phyloP scores from a whole-genome alignment of 1,140 invertebrate genomes.

The Leptonema lineaticorne region DNA sequence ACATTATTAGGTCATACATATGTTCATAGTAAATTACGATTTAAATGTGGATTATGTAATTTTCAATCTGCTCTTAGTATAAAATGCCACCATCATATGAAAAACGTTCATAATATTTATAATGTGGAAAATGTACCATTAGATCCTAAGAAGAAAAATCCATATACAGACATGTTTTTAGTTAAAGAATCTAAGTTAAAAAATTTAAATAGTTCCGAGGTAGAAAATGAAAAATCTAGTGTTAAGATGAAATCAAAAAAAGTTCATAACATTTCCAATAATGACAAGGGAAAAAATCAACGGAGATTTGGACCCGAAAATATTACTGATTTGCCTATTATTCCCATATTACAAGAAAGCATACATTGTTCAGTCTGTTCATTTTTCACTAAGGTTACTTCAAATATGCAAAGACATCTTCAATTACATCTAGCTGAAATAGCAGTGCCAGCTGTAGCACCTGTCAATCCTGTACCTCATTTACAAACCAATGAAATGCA shows the following conservation, averaged over 20 bases:
- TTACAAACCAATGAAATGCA: constrained; percentile 74
- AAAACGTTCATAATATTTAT: constrained; percentile 54
- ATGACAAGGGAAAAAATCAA: constrained; percentile 44
- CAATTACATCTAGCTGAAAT: constrained; percentile 64
- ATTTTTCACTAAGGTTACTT: constrained; percentile 71
- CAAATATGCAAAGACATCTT: constrained; percentile 73
- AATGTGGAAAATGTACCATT: constrained; percentile 53
- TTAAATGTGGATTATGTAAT: constrained; percentile 41
- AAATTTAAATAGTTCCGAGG: not conserved
- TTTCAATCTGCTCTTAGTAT: constrained; percentile 33
- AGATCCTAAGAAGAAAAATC: constrained; percentile 55
- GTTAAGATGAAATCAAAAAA: not conserved
- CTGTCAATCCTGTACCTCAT: constrained; percentile 78
- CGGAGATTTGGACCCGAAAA: constrained; percentile 60
- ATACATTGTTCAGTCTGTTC: constrained; percentile 67
- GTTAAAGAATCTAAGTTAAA: not conserved
- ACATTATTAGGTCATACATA: constrained; percentile 46
- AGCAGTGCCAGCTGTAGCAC: constrained; percentile 62
- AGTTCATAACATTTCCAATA: not conserved
- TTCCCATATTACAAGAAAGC: constrained; percentile 63
- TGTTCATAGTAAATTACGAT: constrained; percentile 51
- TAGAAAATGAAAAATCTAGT: not conserved
- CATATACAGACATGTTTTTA: constrained; percentile 57
- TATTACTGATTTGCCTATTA: constrained; percentile 63
- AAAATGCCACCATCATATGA: constrained; percentile 58